Conservation (phyloP, 53 echinoderm and acorn worm genomes). For the Astropecten irregularis region DNA sequence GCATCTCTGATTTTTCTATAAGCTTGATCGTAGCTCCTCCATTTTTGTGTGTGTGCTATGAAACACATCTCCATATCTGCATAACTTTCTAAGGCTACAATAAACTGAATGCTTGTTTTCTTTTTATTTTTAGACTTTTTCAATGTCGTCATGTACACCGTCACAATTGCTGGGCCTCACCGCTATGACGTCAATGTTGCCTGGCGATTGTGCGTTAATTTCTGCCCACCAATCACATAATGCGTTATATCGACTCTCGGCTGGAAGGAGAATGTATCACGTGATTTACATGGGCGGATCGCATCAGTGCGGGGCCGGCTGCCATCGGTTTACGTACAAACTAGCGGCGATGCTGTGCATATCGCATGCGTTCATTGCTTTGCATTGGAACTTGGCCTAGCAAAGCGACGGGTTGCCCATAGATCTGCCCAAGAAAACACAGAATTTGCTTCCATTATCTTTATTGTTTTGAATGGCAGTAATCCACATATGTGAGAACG, state of each 20-base stretch:
- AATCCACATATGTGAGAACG: slow-evolving; percentile 19
- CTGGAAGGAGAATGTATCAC: slow-evolving; percentile 8
- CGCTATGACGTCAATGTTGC: slow-evolving; percentile 63
- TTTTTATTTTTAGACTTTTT: too few species aligned
- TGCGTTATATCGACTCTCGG: slow-evolving; percentile 29
- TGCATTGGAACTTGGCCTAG: slow-evolving; percentile 3
- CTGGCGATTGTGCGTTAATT: neutral
- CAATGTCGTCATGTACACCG: too few species aligned
- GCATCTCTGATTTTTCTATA: too few species aligned
- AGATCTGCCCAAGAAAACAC: slow-evolving; percentile 7
- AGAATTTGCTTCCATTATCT: neutral
- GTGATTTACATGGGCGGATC: slow-evolving; percentile 41
- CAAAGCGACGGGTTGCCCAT: neutral
- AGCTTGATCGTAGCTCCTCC: too few species aligned
- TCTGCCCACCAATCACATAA: slow-evolving; percentile 13
- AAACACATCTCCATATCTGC: too few species aligned
- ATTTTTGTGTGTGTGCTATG: too few species aligned
- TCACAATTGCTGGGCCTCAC: too few species aligned
- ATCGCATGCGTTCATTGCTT: neutral
- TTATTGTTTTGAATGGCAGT: slow-evolving; percentile 16
- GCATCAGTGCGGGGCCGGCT: neutral
- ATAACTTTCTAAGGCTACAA: too few species aligned
- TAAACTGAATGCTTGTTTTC: too few species aligned
- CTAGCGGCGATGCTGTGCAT: neutral
- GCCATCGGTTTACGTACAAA: neutral